Evolutionary conservation across 1,140 invertebrate species (phyloP).

Genomic region (Anoplophora glabripennis): DNA sequence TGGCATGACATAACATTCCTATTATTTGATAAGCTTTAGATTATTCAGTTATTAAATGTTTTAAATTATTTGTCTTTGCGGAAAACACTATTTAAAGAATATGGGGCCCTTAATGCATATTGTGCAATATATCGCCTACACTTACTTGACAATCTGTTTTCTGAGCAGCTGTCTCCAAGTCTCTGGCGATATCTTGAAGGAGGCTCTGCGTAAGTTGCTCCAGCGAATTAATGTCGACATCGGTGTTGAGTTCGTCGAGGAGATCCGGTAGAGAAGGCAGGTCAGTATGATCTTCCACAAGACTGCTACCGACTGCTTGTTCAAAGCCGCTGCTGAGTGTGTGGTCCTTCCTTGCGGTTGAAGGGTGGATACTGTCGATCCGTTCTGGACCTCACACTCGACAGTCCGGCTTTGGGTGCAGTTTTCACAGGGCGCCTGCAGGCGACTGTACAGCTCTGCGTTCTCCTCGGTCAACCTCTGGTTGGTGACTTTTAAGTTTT

Average conservation of each 20-base stretch:
- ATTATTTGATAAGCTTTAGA: too few relatives aligned
- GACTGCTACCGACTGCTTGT: constrained; percentile 42
- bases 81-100: too few relatives aligned
- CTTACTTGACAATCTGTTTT: constrained; percentile 47
- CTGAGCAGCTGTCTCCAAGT: constrained; percentile 66
- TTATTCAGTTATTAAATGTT: too few relatives aligned
- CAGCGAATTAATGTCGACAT: constrained; percentile 65
- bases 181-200: constrained; percentile 74
- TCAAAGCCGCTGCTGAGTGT: constrained; percentile 57
- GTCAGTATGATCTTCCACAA: constrained; percentile 68
- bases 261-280: constrained; percentile 78
- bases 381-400: constrained; percentile 58
- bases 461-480: constrained; percentile 64
- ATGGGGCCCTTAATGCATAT: too few relatives aligned
- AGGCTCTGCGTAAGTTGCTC: constrained; percentile 76
- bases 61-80: too few relatives aligned
- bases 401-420: constrained; percentile 51
- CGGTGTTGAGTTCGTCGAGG: constrained; percentile 64
- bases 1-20: too few relatives aligned
- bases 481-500: constrained; percentile 63
- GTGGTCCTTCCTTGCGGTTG: constrained; percentile 75
- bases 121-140: too few relatives aligned
- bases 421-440: constrained; percentile 51
- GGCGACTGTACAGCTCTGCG: constrained; percentile 55
- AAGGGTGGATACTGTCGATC: constrained; percentile 81